These are phyloP conservation scores for Smutsia gigantea DNA, from an alignment of 2,797 vertebrate genomes.

Conservation along the genomic window DNA sequence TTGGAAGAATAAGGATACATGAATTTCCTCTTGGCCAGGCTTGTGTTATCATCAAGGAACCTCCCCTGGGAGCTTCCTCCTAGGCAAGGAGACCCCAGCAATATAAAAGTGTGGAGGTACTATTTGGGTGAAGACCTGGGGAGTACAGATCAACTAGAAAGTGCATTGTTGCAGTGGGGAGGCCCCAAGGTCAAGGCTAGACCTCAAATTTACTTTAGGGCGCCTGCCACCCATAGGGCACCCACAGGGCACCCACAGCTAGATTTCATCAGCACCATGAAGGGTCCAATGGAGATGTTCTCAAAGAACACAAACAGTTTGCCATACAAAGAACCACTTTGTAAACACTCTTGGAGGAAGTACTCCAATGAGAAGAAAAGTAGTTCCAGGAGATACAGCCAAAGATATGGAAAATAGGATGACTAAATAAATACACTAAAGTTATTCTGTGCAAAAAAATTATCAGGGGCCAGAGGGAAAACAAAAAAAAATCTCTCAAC, in stretches of 20 bases:
- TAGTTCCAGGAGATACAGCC: neutral
- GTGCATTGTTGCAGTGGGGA: neutral
- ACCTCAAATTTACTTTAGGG: neutral
- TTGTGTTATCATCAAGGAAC: neutral
- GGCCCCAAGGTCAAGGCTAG: fast-evolving
- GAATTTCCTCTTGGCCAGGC: neutral
- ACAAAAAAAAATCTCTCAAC: neutral
- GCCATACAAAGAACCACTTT: neutral
- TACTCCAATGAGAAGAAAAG: neutral
- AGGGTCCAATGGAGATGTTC: neutral
- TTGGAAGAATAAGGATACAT: neutral
- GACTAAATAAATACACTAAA: constrained; percentile 23
- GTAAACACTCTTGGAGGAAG: neutral
- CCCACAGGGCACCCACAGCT: neutral
- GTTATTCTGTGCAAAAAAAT: neutral
- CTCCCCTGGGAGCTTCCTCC: neutral
- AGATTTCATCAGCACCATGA: neutral
- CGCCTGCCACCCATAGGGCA: neutral
- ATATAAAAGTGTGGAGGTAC: neutral
- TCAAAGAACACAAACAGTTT: neutral
- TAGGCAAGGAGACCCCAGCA: neutral
- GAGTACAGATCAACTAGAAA: neutral
- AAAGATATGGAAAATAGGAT: neutral
- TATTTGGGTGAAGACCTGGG: neutral
- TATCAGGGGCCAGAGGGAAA: neutral